These are phyloP conservation scores for Sus cebifrons DNA, from an alignment of 2,797 vertebrate species.

Conservation along the genomic window DNA sequence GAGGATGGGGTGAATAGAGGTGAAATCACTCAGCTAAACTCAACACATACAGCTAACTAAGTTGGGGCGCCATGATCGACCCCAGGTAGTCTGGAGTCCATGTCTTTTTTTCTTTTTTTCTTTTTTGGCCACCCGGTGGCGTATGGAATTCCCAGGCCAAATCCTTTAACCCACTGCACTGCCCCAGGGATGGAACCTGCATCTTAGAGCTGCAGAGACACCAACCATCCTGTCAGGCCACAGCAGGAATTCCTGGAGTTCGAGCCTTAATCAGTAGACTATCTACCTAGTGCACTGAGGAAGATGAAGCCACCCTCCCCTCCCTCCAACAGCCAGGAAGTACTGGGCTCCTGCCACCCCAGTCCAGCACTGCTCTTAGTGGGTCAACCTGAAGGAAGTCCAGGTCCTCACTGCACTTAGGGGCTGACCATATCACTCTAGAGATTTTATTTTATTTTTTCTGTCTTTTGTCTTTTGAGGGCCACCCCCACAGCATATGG, in stretches of 20 bases:
- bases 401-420: not conserved
- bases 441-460: not conserved
- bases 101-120: not conserved
- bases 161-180: no score
- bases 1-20: constrained; percentile 27
- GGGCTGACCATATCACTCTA: not conserved
- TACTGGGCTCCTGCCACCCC: not conserved
- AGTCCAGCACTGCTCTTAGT: not conserved
- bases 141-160: no score
- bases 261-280: not conserved
- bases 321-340: not conserved
- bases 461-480: no score
- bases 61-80: not conserved
- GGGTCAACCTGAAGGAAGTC: not conserved
- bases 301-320: not conserved
- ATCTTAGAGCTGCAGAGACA: no score
- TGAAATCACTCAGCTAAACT: constrained; percentile 11
- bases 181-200: no score
- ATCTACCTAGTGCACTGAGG: not conserved
- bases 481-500: no score
- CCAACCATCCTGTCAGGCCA: no score
- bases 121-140: no score
- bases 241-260: not conserved
- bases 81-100: not conserved
- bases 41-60: constrained; percentile 3